Conservation (phyloP, 2,888 invertebrate genomes). For the Melangyna quadrimaculata region DNA sequence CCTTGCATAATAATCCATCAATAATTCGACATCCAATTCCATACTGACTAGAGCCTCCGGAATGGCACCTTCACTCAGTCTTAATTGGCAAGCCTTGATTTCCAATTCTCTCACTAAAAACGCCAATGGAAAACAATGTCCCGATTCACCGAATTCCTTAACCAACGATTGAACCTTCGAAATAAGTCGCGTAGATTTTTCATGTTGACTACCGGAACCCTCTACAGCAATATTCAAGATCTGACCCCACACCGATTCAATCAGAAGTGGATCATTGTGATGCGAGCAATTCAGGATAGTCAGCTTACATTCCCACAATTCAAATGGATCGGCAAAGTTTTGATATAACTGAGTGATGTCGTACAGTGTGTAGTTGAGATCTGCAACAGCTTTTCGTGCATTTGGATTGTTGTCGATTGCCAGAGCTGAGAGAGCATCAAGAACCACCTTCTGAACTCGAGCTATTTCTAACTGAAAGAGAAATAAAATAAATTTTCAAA, state of each 20-base stretch:
- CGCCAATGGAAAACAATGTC: constrained; percentile 94
- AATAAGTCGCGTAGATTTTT: constrained; percentile 86
- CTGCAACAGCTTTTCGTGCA: constrained; percentile 85
- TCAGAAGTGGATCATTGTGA: constrained; percentile 92
- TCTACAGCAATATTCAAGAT: constrained; percentile 83
- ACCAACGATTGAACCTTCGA: constrained; percentile 90
- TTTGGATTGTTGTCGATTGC: constrained; percentile 80
- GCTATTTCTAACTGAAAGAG: constrained; percentile 87
- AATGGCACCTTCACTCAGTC: constrained; percentile 88
- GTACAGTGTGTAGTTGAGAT: constrained; percentile 90
- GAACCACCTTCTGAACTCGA: constrained; percentile 88
- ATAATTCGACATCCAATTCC: constrained; percentile 88
- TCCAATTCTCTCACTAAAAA: constrained; percentile 91
- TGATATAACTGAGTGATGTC: constrained; percentile 96
- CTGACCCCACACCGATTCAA: constrained; percentile 95
- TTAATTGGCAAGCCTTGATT: constrained; percentile 88
- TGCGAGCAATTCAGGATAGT: constrained; percentile 97
- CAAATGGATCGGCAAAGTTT: constrained; percentile 94
- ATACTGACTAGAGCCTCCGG: constrained; percentile 89
- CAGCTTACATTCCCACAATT: constrained; percentile 95
- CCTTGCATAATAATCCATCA: constrained; percentile 90
- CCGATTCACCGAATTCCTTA: constrained; percentile 89
- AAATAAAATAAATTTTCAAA: background rate
- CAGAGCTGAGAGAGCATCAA: constrained; percentile 84
- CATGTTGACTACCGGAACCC: constrained; percentile 81